Evolutionary conservation across 2,797 vertebrate species (phyloP), one percentile per base, ranked within the genome.

Genomic region (Alauda arvensis): DNA sequence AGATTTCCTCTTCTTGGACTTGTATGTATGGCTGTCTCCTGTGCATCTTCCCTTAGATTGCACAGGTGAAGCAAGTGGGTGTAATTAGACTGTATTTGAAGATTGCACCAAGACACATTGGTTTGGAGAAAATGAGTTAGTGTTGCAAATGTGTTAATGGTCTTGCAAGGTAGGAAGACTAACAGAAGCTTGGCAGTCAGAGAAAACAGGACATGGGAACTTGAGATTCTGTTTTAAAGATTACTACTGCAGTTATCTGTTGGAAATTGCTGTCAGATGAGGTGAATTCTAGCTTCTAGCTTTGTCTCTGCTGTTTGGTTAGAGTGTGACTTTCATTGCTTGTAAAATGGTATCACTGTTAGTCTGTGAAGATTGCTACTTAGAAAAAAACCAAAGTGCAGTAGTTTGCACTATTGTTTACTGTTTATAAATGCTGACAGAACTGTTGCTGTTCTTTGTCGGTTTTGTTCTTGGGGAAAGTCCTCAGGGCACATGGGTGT

Each of bases 21-120:
- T 74, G 34, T 8, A 13, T 0, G 0, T 2, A 3, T 57, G 37
- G 14, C 40, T 66, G 0, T 72, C 18, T 59, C 17, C 18, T 49
- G 26, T 72, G 43, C 43, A 10, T 26, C 52, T 75, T 75, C 59
- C 40, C 24, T 49, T 72, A 63, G 42, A 8, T 23, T 49, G 39
- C 39, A 24, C 14, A 43, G 56, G 43, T 2, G 2, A 71, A 80
- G 19, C 3, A 2, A 8, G 29, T 69, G 45, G 12, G 20, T 85
- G 63, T 59, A 46, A 28, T 72, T 60, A 52, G 57, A 24, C n/a
- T 57, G 39, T 45, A 16, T 75, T 66, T 77, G 31, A 65, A 33
- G n/a, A 37, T 48, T 76, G 25, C 42, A 37, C 34, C 66, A 52
- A 61, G 33, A 24, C 4, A 16, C 31, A 26, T 18, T 52, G 26